Conservation (phyloP, 2,797 vertebrate genomes). For the Myotis pilosus region DNA sequence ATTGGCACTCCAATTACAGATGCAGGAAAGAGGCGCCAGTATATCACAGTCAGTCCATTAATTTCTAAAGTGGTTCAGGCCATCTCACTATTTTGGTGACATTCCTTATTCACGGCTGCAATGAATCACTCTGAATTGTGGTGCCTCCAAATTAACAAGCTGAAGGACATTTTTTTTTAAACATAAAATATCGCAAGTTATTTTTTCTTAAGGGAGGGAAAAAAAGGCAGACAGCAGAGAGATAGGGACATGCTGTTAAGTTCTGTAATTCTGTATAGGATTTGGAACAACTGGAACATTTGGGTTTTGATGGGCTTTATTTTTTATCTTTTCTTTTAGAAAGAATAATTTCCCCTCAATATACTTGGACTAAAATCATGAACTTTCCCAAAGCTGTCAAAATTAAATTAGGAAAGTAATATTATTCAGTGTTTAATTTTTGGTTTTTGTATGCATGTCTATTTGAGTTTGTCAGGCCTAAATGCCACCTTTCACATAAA, state of each 20-base stretch:
- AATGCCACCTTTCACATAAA: conserved; percentile 19
- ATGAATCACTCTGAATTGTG: conserved; percentile 77
- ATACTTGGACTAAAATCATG: neutral
- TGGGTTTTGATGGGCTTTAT: neutral
- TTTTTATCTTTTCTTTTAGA: conserved; percentile 39
- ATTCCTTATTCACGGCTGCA: conserved; percentile 77
- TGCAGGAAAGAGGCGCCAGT: conserved; percentile 82
- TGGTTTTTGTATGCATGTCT: neutral
- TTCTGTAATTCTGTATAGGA: neutral
- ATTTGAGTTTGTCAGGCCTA: neutral
- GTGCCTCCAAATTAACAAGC: conserved; percentile 77
- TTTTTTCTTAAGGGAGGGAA: conserved; percentile 29
- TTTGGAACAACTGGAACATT: neutral
- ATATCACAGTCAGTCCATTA: conserved; percentile 86
- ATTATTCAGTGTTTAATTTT: neutral
- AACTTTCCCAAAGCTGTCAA: neutral
- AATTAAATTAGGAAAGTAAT: conserved; percentile 28
- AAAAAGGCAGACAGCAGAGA: neutral
- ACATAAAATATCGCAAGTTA: conserved; percentile 54
- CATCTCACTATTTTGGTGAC: conserved; percentile 79
- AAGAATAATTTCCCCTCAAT: neutral
- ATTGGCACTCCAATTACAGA: conserved; percentile 87
- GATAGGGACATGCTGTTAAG: neutral
- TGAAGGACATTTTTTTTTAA: conserved; percentile 71
- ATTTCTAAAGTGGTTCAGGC: conserved; percentile 85